Conservation (phyloP, 1,140 invertebrate genomes). For the Pseudomyrmex flavicornis region DNA sequence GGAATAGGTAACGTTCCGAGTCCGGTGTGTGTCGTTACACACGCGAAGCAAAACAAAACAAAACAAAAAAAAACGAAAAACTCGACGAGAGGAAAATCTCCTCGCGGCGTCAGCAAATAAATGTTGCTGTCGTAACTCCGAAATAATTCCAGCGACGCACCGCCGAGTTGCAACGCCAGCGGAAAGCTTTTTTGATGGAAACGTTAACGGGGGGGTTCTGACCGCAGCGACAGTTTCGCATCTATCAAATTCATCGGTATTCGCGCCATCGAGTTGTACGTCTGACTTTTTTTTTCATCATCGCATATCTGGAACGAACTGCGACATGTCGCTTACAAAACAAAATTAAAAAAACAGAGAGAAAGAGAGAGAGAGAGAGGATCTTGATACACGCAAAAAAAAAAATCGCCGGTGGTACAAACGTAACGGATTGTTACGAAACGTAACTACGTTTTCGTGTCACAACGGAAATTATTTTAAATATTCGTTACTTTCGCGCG, state of each 20-base stretch:
- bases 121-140: conserved; percentile 51
- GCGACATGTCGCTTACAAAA: conserved; percentile 11
- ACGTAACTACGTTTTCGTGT: conserved; percentile 36
- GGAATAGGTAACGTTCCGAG: not conserved
- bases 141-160: conserved; percentile 50
- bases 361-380: conserved; percentile 1
- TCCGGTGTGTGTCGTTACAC: not conserved
- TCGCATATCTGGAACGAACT: conserved; percentile 25
- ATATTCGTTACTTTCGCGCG: conserved; percentile 11
- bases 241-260: conserved; percentile 55
- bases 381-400: conserved; percentile 2
- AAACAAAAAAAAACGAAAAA: not conserved
- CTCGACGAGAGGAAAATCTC: conserved; percentile 10
- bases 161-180: conserved; percentile 37
- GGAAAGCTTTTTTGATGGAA: conserved; percentile 55
- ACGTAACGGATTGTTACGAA: conserved; percentile 10
- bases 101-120: conserved; percentile 39
- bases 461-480: conserved; percentile 14
- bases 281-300: conserved; percentile 56
- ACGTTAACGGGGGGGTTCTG: conserved; percentile 40
- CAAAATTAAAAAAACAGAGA: conserved; percentile 32
- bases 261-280: conserved; percentile 56
- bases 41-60: too few species aligned
- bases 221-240: conserved; percentile 56
- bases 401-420: not conserved